A percentile compares a stretch with the other conserved stretches of the same genome.
Evolutionary conservation across 2,888 invertebrate species (phyloP).

Genomic region (Nipponacmea schrenckii): DNA sequence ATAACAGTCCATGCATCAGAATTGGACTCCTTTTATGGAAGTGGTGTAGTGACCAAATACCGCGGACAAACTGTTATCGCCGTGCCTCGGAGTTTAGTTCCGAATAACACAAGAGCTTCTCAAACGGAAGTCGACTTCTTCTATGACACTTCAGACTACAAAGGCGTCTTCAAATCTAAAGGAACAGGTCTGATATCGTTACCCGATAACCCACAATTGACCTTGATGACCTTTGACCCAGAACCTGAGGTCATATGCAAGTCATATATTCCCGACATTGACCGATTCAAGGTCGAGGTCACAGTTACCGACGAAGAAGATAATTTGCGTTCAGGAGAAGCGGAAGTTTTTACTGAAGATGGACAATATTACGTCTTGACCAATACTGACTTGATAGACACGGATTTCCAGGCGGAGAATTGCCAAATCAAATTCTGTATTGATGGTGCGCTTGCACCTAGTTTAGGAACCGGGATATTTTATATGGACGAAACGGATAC

Average conservation of each 20-base stretch:
- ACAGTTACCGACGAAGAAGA: background rate
- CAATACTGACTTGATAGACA: constrained; percentile 1
- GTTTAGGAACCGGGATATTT: background rate
- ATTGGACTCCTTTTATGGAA: background rate
- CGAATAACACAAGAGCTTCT: background rate
- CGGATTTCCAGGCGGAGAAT: constrained; percentile 1
- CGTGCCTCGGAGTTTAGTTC: background rate
- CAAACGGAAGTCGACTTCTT: background rate
- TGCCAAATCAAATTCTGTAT: background rate
- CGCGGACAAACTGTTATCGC: background rate
- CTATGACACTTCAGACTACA: background rate
- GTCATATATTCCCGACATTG: constrained; percentile 1
- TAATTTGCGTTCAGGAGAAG: background rate
- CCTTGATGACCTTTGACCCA: constrained; percentile 1
- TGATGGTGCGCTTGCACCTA: background rate
- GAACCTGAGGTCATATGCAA: background rate
- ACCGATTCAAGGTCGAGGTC: constrained; percentile 1
- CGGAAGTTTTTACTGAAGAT: background rate
- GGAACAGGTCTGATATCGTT: background rate
- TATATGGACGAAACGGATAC: constrained; percentile 2
- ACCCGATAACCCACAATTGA: background rate
- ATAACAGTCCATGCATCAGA: background rate
- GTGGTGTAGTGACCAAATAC: background rate
- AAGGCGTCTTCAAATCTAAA: background rate
- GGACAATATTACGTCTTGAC: constrained; percentile 4